Base-by-base conservation (phyloP, 2,113 vertebrate species). In the Empidonax alnorum region DNA sequence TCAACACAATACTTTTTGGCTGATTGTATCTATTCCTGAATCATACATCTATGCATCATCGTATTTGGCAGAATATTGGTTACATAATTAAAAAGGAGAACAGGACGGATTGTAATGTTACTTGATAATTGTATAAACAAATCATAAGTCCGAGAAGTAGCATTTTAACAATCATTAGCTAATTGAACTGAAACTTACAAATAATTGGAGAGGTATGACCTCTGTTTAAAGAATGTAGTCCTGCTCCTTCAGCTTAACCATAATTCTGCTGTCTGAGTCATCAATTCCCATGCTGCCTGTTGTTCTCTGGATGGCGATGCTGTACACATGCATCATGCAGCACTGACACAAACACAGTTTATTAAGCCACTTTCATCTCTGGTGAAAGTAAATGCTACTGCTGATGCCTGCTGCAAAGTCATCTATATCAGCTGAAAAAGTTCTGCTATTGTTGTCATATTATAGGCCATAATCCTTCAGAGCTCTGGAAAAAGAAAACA, bases 311-410 rank as follows among this genome's bases (percentile, higher is more conserved):
- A 5, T 27, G 41, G 53, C 2, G 0, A 39, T 69, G 62, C 89
- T 52, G 66, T 31, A 14, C 41, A 21, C 66, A n/a, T 76, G 81
- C 71, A 72, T 89, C 93, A 68, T 20, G 39, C 63, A 74, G 81
- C 81, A 83, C 80, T 79, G 87, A 73, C 55, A 94, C 67, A 85
- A 83, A 52, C 68, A 44, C 47, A 49, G 79, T 93, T 93, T 89
- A 89, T 92, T 96, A 90, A 94, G 79, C 93, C 62, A 56, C 83
- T 93, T 94, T 65, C 62, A 55, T 77, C 41, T 90, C 65, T 86
- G n/a, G 17, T 61, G 90, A 81, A 73, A 91, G 74, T 61, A 88
- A 95, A 80, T 83, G 67, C 58, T 92, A 15, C 67, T 89, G 78
- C 50, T 92, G 94, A 58, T 92, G 77, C 77, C 53, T 79, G 62